These are phyloP conservation scores for Ellobius talpinus DNA, from an alignment of 2,113 vertebrate species.

Conservation along the genomic window DNA sequence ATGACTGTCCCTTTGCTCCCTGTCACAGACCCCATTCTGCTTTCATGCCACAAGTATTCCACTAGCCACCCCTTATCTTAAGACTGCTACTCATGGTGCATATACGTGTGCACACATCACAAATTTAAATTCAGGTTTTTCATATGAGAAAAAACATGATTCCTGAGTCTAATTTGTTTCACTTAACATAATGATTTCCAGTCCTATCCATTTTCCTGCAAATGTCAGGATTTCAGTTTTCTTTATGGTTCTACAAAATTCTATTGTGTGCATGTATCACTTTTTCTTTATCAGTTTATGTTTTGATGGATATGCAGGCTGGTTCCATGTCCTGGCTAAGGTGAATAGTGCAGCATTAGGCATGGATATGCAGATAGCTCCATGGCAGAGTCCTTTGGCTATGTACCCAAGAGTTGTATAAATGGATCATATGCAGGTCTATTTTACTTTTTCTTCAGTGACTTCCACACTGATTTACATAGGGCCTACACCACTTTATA, in stretches of 20 bases:
- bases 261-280: background rate
- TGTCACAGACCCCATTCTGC: no score
- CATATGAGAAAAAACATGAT: background rate
- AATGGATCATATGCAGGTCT: background rate
- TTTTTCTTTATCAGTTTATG: background rate
- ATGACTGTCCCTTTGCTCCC: background rate
- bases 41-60: background rate
- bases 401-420: background rate
- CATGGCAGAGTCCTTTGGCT: background rate
- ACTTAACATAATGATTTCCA: background rate
- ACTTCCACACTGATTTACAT: background rate
- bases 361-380: background rate
- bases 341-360: background rate
- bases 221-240: background rate
- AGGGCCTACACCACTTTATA: background rate
- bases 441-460: background rate
- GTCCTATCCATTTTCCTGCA: background rate
- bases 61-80: background rate
- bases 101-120: background rate
- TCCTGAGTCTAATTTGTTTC: background rate
- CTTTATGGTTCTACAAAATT: background rate
- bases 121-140: background rate
- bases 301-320: background rate
- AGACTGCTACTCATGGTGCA: background rate
- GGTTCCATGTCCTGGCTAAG: background rate